phyloP scores from a whole-genome alignment of 2,888 invertebrate species.

The Limnephilus lunatus region DNA sequence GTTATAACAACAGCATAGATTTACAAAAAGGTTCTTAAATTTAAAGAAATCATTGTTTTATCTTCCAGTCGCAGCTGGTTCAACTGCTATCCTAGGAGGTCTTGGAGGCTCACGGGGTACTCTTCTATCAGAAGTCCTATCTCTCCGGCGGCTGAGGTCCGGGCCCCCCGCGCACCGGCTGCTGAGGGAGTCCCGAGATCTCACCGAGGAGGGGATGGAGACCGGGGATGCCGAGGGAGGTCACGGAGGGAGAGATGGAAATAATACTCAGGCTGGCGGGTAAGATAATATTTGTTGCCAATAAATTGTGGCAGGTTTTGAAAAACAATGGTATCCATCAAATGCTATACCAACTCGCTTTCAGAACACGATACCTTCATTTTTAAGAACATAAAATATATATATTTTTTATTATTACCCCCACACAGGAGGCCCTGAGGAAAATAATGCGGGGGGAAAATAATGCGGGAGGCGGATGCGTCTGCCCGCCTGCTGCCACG shows the following conservation, averaged over 20 bases:
- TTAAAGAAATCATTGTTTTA: background rate
- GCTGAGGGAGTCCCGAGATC: conserved; percentile 79
- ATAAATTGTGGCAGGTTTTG: background rate
- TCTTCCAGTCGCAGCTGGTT: conserved; percentile 67
- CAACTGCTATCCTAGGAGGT: conserved; percentile 69
- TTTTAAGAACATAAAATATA: background rate
- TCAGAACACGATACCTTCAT: background rate
- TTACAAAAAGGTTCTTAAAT: background rate
- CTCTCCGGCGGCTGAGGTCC: conserved; percentile 78
- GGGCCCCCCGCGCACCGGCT: conserved; percentile 75
- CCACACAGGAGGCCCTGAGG: no score
- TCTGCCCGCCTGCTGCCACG: no score
- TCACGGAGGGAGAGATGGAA: conserved; percentile 69
- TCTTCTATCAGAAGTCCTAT: conserved; percentile 88
- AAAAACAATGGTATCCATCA: no score
- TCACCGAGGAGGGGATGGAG: conserved; percentile 68
- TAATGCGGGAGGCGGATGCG: no score
- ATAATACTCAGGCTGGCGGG: conserved; percentile 69
- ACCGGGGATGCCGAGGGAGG: conserved; percentile 69
- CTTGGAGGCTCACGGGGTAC: conserved; percentile 85
- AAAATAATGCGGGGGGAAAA: no score
- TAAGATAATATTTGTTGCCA: background rate
- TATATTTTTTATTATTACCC: no score
- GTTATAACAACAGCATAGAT: no score
- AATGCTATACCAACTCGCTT: no score